These are phyloP conservation scores for Rhinoptilus africanus DNA, from an alignment of 2,113 vertebrate species.

Conservation along the genomic window DNA sequence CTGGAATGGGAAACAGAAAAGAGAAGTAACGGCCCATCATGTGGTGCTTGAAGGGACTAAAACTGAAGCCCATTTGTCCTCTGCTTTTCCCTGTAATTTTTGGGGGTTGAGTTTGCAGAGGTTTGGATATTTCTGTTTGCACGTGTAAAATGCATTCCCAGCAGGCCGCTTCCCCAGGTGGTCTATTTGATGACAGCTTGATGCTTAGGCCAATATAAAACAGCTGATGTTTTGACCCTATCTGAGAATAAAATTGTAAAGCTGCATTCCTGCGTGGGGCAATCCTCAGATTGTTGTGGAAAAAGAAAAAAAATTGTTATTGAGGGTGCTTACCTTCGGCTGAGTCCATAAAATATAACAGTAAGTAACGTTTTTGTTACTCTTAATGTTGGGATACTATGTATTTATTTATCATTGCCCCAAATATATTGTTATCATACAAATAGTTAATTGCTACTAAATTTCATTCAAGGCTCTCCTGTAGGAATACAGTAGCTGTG, in stretches of 20 bases:
- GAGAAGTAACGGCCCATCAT: not conserved
- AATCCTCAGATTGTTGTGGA: not conserved
- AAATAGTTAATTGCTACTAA: not conserved
- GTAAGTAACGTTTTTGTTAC: not conserved
- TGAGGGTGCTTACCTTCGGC: not conserved
- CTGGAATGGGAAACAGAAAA: constrained; percentile 26
- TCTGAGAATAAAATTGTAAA: not conserved
- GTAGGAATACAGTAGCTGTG: not conserved
- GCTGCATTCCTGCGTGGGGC: not conserved
- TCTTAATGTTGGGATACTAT: not conserved
- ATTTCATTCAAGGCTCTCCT: not conserved
- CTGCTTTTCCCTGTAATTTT: not conserved
- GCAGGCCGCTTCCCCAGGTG: constrained; percentile 29
- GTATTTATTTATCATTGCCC: not conserved
- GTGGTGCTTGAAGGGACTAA: not conserved
- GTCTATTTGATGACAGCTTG: constrained; percentile 21
- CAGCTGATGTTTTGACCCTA: constrained; percentile 8
- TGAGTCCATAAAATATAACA: not conserved
- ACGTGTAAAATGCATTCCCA: constrained; percentile 9
- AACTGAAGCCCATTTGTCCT: not conserved
- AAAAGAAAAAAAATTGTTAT: not conserved
- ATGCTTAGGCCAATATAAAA: not conserved
- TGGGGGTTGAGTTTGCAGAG: not conserved
- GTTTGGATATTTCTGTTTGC: not conserved
- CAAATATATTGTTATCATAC: not conserved